Percentiles rank a stretch among this genome's conserved stretches.
These are phyloP conservation scores for Tachina lurida DNA, from an alignment of 2,888 invertebrate species.

Conservation along the genomic window DNA sequence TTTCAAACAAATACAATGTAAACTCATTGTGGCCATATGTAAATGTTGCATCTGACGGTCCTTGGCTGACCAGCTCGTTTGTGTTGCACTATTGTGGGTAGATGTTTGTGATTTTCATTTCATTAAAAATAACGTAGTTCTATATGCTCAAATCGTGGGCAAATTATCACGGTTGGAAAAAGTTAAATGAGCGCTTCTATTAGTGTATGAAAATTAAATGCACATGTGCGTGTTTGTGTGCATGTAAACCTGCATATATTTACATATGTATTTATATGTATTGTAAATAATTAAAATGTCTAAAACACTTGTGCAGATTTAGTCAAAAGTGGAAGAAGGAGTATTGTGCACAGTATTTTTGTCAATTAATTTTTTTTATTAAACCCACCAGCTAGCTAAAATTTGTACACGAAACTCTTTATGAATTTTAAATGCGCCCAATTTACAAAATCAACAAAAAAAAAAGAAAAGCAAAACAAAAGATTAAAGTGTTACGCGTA, in stretches of 20 bases:
- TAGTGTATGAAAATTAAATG: constrained; percentile 8
- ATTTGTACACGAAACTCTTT: constrained; percentile 2
- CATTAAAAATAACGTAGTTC: constrained; percentile 36
- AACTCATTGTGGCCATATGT: constrained; percentile 37
- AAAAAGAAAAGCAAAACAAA: background rate
- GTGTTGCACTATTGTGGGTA: constrained; percentile 33
- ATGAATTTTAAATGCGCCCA: background rate
- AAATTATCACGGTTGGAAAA: constrained; percentile 17
- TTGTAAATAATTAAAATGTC: too few relatives aligned
- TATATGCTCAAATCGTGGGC: constrained; percentile 21
- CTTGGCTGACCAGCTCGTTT: constrained; percentile 51
- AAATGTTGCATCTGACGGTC: constrained; percentile 46
- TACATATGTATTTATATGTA: background rate
- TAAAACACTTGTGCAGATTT: background rate
- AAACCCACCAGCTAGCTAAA: background rate
- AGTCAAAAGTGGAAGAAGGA: background rate
- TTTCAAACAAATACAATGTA: constrained; percentile 14
- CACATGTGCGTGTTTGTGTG: background rate
- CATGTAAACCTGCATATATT: background rate
- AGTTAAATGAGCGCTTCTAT: constrained; percentile 24
- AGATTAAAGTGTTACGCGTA: constrained; percentile 51
- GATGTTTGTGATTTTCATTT: constrained; percentile 48
- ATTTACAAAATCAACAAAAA: background rate
- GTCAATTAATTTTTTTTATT: background rate
- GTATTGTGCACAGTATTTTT: background rate